Evolutionary conservation across 2,888 invertebrate genomes (phyloP), one percentile per base, ranked within the genome.

Genomic region (Caenorhabditis becei): DNA sequence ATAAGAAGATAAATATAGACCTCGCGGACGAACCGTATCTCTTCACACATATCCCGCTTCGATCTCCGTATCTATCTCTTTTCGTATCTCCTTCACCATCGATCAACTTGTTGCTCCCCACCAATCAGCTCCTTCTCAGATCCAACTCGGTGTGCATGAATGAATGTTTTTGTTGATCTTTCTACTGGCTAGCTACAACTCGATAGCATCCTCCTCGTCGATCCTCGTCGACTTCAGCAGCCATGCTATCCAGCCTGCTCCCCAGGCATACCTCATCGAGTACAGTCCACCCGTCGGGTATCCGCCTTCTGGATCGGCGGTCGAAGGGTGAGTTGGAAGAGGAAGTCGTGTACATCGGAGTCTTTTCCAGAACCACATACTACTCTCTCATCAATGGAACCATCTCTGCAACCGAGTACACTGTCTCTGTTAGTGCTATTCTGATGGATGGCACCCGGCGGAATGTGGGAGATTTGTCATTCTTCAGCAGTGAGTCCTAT

Each of bases 321-420:
- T 85, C 18, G 80, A 80, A 44, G 80, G 83, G 82, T 84, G 61
- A 10, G 53, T 49, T 62, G 3, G 4, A 18, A 35, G 20, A 1
- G 26, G 32, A 24, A 62, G 23, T 24, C n/a, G 16, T n/a, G 11
- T 1, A 51, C 10, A 7, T 7, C 10, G 10, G 23, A 62, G n/a
- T 16, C 49, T 23, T 28, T 67, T 83, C 20, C 77, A 86, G 86
- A 28, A 82, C 82, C 51, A 83, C 83, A 0, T 75, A 80, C 28
- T 72, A 84, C 18, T 82, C 86, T 10, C 49, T 83, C 32, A 83
- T 89, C 56, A 87, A 89, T 75, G 83, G 87, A 35, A 89, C 89
- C 10, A 83, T 88, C 24, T 86, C 89, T 0, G 88, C 89, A 16
- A 81, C 87, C n/a, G 89, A 89, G 53, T 89, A 89, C 72, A 79